Evolutionary conservation across 2,888 invertebrate genomes (phyloP).

Genomic region (Adela reaumurella): DNA sequence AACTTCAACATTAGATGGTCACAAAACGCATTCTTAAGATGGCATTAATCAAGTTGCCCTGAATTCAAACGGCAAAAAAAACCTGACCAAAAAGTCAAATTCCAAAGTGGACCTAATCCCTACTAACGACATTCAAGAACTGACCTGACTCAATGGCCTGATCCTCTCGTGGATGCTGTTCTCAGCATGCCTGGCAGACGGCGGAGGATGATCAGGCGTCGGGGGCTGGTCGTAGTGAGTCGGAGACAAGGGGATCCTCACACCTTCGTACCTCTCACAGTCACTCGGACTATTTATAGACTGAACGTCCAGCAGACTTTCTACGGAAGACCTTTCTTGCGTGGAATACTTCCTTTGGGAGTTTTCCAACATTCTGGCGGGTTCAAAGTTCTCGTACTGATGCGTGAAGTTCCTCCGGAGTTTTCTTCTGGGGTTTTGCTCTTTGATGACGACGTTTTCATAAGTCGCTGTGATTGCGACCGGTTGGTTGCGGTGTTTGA

Average conservation of each 20-base stretch:
- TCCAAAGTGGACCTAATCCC: too few relatives aligned
- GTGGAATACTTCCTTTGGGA: slow-evolving; percentile 48
- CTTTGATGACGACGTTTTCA: slow-evolving; percentile 68
- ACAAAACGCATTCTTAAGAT: too few relatives aligned
- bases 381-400: slow-evolving; percentile 61
- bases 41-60: too few relatives aligned
- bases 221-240: slow-evolving; percentile 89
- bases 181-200: slow-evolving; percentile 85
- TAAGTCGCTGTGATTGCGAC: slow-evolving; percentile 71
- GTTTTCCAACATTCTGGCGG: slow-evolving; percentile 37
- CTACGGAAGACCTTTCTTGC: slow-evolving; percentile 54
- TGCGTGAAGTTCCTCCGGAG: slow-evolving; percentile 58
- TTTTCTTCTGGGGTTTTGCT: slow-evolving; percentile 70
- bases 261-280: slow-evolving; percentile 39
- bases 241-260: slow-evolving; percentile 72
- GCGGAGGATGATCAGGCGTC: slow-evolving; percentile 92
- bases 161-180: slow-evolving; percentile 87
- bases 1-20: too few relatives aligned
- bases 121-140: slow-evolving; percentile 37
- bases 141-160: slow-evolving; percentile 85
- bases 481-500: slow-evolving; percentile 57
- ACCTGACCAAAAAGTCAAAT: too few relatives aligned
- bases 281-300: slow-evolving; percentile 51
- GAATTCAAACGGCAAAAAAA: too few relatives aligned
- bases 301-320: slow-evolving; percentile 59